A percentile compares a stretch with the other conserved stretches of the same genome.
phyloP scores from a whole-genome alignment of 2,888 invertebrate species.

The Drosophila mimica region DNA sequence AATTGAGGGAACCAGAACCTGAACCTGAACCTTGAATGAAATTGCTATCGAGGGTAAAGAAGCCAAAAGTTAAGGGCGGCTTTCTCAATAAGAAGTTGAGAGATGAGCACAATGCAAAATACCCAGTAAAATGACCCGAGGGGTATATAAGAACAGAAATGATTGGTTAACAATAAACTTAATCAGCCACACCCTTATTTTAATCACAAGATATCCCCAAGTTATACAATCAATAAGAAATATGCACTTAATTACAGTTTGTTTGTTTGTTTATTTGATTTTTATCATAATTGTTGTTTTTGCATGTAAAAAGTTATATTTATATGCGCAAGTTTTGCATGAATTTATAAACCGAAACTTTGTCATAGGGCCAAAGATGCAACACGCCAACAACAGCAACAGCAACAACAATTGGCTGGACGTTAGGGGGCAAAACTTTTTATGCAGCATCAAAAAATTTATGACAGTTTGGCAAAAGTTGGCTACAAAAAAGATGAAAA shows the following conservation, averaged over 20 bases:
- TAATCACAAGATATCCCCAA: slow-evolving; percentile 2
- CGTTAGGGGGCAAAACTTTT: slow-evolving; percentile 53
- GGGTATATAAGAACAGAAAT: not conserved
- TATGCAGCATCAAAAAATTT: slow-evolving; percentile 77
- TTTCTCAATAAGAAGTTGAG: not conserved
- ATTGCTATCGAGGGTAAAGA: slow-evolving; percentile 17
- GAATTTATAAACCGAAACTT: slow-evolving; percentile 81
- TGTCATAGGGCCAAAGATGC: slow-evolving; percentile 56
- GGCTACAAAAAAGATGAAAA: slow-evolving; percentile 39
- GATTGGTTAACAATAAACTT: not conserved
- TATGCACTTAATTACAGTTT: slow-evolving; percentile 48
- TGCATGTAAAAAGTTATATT: slow-evolving; percentile 66
- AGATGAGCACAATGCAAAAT: not conserved
- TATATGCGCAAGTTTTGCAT: slow-evolving; percentile 79
- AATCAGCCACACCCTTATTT: not conserved
- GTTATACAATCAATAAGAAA: slow-evolving; percentile 6
- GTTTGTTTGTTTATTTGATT: slow-evolving; percentile 39
- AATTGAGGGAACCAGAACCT: slow-evolving; percentile 7
- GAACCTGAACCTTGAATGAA: slow-evolving; percentile 41
- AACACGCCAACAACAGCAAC: slow-evolving; percentile 23
- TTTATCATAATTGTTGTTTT: slow-evolving; percentile 34
- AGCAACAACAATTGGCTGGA: slow-evolving; percentile 17
- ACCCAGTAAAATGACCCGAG: not conserved
- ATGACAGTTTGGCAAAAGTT: slow-evolving; percentile 79
- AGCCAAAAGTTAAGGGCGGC: slow-evolving; percentile 42